A percentile compares a stretch with the other conserved stretches of the same genome.
These are phyloP conservation scores for Thalassophryne amazonica DNA, from an alignment of 2,797 vertebrate genomes.

Conservation along the genomic window DNA sequence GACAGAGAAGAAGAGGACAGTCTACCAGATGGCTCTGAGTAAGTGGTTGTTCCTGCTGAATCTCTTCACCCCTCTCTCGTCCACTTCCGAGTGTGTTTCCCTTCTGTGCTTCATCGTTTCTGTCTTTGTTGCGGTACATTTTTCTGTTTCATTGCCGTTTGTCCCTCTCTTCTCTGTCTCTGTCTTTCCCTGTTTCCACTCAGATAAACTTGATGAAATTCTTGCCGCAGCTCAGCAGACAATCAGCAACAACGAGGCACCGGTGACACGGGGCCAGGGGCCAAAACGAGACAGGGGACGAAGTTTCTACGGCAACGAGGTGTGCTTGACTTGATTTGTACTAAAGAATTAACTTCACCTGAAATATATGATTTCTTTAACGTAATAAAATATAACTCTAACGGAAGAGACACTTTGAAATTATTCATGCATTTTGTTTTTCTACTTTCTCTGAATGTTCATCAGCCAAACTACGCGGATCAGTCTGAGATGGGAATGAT, in stretches of 20 bases:
- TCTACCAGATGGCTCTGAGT: constrained; percentile 97
- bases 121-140: constrained; percentile 37
- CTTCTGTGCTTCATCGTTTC: constrained; percentile 17
- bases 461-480: constrained; percentile 81
- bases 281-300: constrained; percentile 72
- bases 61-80: constrained; percentile 9
- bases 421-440: neutral
- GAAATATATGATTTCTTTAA: no score
- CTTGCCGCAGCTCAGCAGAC: constrained; percentile 93
- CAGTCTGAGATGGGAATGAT: constrained; percentile 80
- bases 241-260: constrained; percentile 88
- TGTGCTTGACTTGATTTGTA: no score
- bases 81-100: constrained; percentile 33
- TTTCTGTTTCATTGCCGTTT: constrained; percentile 59
- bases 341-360: no score
- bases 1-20: constrained; percentile 93
- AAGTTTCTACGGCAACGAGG: constrained; percentile 79
- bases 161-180: constrained; percentile 33
- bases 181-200: constrained; percentile 32
- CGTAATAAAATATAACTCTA: no score
- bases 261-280: constrained; percentile 79
- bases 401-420: no score
- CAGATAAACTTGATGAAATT: constrained; percentile 95
- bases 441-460: neutral
- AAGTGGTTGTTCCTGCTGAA: constrained; percentile 51